Conservation (phyloP, 2,888 invertebrate species). For the Epiblema foenella region DNA sequence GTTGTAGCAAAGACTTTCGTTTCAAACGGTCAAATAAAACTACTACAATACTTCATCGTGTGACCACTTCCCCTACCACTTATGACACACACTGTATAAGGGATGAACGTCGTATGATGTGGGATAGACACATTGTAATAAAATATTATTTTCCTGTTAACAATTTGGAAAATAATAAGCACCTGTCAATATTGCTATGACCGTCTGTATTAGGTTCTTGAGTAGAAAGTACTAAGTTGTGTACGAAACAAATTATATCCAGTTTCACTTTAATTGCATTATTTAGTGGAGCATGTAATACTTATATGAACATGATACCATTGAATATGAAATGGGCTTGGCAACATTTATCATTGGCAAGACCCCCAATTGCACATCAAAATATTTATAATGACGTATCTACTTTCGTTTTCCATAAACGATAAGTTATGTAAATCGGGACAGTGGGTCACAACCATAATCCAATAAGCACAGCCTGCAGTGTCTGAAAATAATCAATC, state of each 20-base stretch:
- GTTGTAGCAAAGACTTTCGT: too few species aligned
- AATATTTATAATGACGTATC: slow-evolving; percentile 33
- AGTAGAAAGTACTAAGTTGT: too few species aligned
- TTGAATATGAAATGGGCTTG: slow-evolving; percentile 14
- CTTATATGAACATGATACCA: not conserved
- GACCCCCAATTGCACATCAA: slow-evolving; percentile 31
- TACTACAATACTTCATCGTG: too few species aligned
- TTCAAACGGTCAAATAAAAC: too few species aligned
- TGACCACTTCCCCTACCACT: too few species aligned
- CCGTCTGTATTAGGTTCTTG: too few species aligned
- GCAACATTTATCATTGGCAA: slow-evolving; percentile 28
- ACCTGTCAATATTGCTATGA: too few species aligned
- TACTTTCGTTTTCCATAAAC: slow-evolving; percentile 43
- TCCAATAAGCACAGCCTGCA: slow-evolving; percentile 42
- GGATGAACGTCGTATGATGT: too few species aligned
- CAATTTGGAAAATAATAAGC: too few species aligned
- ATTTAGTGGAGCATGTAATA: not conserved
- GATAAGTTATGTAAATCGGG: slow-evolving; percentile 39
- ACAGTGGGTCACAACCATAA: slow-evolving; percentile 40
- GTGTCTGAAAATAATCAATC: slow-evolving; percentile 38
- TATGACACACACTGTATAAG: too few species aligned
- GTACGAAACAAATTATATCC: not conserved
- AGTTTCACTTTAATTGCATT: not conserved
- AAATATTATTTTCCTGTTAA: too few species aligned
- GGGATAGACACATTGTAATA: too few species aligned